Conservation (phyloP, 2,113 vertebrate species). For the Ahaetulla prasina region DNA sequence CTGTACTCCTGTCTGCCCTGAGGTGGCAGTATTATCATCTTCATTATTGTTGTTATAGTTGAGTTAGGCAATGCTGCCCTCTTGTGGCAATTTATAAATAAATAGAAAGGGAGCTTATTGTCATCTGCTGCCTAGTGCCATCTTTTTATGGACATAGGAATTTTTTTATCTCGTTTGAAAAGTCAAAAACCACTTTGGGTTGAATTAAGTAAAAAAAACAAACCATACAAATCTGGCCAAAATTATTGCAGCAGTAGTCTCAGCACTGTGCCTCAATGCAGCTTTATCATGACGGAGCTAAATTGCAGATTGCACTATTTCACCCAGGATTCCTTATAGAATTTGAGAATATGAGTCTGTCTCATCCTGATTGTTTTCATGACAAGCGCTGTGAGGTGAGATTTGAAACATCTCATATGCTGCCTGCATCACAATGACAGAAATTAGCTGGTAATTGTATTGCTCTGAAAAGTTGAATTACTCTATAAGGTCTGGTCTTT, state of each 20-base stretch:
- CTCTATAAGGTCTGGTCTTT: neutral
- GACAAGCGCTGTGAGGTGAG: slow-evolving; percentile 23
- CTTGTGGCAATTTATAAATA: slow-evolving; percentile 49
- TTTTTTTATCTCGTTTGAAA: neutral
- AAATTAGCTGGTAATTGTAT: slow-evolving; percentile 47
- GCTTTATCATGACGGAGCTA: neutral
- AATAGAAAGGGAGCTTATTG: accelerated
- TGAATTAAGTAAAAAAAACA: neutral
- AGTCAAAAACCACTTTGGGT: neutral
- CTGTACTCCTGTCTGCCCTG: slow-evolving; percentile 14
- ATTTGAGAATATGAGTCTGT: neutral
- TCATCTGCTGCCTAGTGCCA: neutral
- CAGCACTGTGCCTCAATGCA: neutral
- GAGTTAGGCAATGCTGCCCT: slow-evolving; percentile 62
- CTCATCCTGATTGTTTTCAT: slow-evolving; percentile 31
- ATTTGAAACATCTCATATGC: slow-evolving; percentile 46
- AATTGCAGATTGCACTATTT: neutral
- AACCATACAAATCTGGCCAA: neutral
- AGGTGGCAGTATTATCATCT: neutral
- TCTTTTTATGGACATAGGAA: neutral
- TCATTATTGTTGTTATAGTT: slow-evolving; percentile 15
- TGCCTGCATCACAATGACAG: slow-evolving; percentile 45
- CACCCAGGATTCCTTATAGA: neutral
- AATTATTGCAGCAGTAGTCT: neutral
- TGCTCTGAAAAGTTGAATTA: slow-evolving; percentile 36